These are phyloP conservation scores for Clusia tigrina DNA, from an alignment of 2,888 invertebrate species.

Conservation along the genomic window DNA sequence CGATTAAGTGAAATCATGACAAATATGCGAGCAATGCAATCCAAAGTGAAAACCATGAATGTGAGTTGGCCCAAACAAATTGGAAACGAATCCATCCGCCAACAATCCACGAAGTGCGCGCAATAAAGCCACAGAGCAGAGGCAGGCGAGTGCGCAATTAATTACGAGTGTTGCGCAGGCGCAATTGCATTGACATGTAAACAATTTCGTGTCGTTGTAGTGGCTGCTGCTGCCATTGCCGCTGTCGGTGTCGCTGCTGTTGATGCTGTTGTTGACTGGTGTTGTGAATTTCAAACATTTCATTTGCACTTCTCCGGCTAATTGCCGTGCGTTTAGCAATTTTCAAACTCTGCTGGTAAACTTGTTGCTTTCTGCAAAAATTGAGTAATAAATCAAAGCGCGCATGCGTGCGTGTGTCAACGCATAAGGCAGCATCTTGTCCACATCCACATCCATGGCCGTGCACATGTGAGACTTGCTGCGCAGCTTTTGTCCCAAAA, in stretches of 20 bases:
- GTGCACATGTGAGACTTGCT: too few relatives aligned
- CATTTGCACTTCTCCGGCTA: background rate
- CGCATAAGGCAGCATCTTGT: constrained; percentile 6
- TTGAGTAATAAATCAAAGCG: constrained; percentile 18
- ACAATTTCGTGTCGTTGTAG: too few relatives aligned
- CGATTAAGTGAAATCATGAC: too few relatives aligned
- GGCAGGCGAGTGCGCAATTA: background rate
- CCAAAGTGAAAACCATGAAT: constrained; percentile 6
- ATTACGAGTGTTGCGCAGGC: background rate
- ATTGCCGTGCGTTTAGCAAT: background rate
- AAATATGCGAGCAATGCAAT: background rate
- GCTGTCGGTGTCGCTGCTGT: background rate
- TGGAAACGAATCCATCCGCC: background rate
- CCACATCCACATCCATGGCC: background rate
- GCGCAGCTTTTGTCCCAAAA: constrained; percentile 11
- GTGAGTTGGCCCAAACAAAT: background rate
- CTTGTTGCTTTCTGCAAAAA: constrained; percentile 5
- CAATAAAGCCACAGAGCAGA: background rate
- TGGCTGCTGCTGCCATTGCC: background rate
- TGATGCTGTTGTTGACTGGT: background rate
- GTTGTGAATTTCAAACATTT: background rate
- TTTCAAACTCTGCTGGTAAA: background rate
- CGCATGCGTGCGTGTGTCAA: background rate
- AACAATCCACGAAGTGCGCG: background rate
- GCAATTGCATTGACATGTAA: background rate